A percentile compares a stretch with the other conserved stretches of the same genome.
phyloP scores from a whole-genome alignment of 2,113 vertebrate genomes.

The Nibea coibor region DNA sequence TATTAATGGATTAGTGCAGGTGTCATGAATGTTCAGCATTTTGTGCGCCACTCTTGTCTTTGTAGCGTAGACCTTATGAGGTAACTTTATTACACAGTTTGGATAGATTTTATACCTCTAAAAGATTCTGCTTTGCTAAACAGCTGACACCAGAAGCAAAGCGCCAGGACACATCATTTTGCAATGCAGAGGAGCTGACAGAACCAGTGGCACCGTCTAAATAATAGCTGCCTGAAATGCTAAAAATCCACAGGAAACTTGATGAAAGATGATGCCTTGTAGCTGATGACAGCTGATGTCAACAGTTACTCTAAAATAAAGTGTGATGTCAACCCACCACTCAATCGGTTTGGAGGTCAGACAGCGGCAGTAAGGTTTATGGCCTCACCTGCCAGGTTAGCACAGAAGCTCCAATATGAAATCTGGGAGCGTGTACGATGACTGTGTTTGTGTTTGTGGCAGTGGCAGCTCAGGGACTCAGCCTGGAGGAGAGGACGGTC shows the following conservation, averaged over 20 bases:
- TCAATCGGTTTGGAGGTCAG: constrained; percentile 3
- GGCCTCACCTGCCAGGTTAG: constrained; percentile 21
- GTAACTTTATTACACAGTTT: too few species aligned
- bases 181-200: background rate
- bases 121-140: background rate
- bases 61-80: too few species aligned
- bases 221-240: constrained; percentile 12
- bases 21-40: too few species aligned
- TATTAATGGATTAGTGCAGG: too few species aligned
- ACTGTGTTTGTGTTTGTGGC: constrained; percentile 34
- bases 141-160: background rate
- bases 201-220: background rate
- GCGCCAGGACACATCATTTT: background rate
- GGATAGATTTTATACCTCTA: background rate
- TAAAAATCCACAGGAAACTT: background rate
- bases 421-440: background rate
- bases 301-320: constrained; percentile 29
- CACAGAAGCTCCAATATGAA: background rate
- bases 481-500: constrained; percentile 87
- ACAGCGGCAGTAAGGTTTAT: background rate
- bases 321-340: background rate
- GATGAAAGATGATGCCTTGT: background rate
- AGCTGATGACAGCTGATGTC: constrained; percentile 21
- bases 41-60: too few species aligned
- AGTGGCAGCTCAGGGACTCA: constrained; percentile 81